phyloP scores from a whole-genome alignment of 2,797 vertebrate species.

The Sardinella longiceps region DNA sequence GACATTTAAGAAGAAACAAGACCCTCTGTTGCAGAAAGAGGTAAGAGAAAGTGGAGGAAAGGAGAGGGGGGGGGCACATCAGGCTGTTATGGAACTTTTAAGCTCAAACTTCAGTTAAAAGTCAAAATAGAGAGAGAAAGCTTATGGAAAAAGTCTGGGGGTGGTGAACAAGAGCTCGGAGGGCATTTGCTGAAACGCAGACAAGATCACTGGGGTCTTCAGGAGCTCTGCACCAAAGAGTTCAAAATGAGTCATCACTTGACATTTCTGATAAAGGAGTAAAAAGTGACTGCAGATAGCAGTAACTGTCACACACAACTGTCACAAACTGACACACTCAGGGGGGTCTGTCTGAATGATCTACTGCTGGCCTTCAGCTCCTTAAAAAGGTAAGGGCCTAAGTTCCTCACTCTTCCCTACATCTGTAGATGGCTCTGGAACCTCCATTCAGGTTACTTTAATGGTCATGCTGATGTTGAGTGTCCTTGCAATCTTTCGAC shows the following conservation, averaged over 20 bases:
- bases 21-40: not conserved
- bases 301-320: not conserved
- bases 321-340: not conserved
- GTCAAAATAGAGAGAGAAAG: not conserved
- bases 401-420: not conserved
- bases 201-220: conserved; percentile 52
- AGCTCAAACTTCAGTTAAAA: conserved; percentile 44
- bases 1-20: not conserved
- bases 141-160: conserved; percentile 62
- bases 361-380: conserved; percentile 26
- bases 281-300: conserved; percentile 27
- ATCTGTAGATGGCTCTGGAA: not conserved
- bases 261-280: conserved; percentile 62
- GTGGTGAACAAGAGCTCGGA: conserved; percentile 27
- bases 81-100: conserved; percentile 54
- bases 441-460: not conserved
- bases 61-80: not conserved
- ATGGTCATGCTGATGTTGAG: not conserved
- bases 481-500: not conserved
- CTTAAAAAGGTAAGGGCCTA: conserved; percentile 37
- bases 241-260: conserved; percentile 67
- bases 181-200: not conserved
- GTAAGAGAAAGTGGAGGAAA: not conserved
- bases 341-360: conserved; percentile 61
- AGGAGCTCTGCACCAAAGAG: conserved; percentile 27